A percentile compares a stretch with the other conserved stretches of the same genome.
These are phyloP conservation scores for Anser cygnoides DNA, from an alignment of 2,113 vertebrate species.

Conservation along the genomic window DNA sequence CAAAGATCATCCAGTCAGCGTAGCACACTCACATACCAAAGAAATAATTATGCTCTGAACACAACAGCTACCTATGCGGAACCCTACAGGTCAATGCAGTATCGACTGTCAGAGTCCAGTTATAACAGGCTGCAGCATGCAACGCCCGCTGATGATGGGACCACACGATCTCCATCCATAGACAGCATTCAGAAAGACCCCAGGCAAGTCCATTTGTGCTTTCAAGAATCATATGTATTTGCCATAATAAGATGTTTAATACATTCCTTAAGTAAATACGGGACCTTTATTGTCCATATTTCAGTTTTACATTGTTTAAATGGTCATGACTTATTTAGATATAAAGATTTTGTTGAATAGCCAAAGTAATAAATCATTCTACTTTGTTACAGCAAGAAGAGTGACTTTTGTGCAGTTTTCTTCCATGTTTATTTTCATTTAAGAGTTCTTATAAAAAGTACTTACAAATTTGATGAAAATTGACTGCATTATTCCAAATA, in stretches of 20 bases:
- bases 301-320: not conserved
- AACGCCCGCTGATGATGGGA: slow-evolving; percentile 81
- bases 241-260: not conserved
- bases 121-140: slow-evolving; percentile 80
- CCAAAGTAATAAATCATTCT: not conserved
- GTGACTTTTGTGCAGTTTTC: not conserved
- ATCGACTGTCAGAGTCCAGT: slow-evolving; percentile 83
- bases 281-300: not conserved
- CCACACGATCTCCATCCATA: slow-evolving; percentile 91
- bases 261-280: not conserved
- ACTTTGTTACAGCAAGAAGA: not conserved
- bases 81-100: slow-evolving; percentile 85
- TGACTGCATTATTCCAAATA: not conserved
- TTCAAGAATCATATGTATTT: accelerated
- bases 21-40: slow-evolving; percentile 94
- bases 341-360: not conserved
- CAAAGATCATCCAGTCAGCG: slow-evolving; percentile 94
- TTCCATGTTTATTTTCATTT: not conserved
- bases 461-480: not conserved
- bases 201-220: slow-evolving; percentile 78
- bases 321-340: not conserved
- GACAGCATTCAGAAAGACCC: slow-evolving; percentile 99
- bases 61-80: slow-evolving; percentile 87
- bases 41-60: slow-evolving; percentile 89
- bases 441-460: not conserved